Evolutionary conservation across 2,888 invertebrate species (phyloP), one percentile per base, ranked within the genome.

Genomic region (Mellilla xanthometata): DNA sequence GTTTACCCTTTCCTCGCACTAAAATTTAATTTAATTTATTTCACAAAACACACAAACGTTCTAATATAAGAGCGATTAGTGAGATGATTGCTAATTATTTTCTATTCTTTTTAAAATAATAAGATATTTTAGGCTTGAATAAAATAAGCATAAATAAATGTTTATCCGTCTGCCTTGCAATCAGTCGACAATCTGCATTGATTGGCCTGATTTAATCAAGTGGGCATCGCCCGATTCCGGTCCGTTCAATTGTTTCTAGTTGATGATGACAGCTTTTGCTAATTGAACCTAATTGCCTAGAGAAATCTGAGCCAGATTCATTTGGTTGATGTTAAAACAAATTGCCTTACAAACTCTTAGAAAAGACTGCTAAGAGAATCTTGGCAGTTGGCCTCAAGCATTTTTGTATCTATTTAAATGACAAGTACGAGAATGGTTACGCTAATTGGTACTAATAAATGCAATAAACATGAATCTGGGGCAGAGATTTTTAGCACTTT

Each of bases 191-290:
- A 41, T 40, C 47, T 42, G 59, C 62, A 62, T 61, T 66, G 68
- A 72, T 83, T 80, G 81, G 74, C 70, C 79, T 75, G 81, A 83
- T 85, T 78, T 82, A 79, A 84, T 81, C 76, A 84, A 82, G 73
- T 74, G 76, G 75, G 62, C 67, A 65, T 65, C 58, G 40, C 61
- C 53, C 59, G 61, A 67, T 68, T 68, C 62, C 54, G 67, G 59
- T 58, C 63, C 64, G 65, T 60, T 58, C 62, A 64, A 61, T 69
- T 63, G 71, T 62, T 62, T 70, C 65, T 67, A 57, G 59, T 52
- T 53, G 52, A 27, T 45, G 47, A 42, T 35, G 39, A 29, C 56
- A 52, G 52, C 30, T 31, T 52, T 29, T 35, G 33, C 47, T 57
- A 53, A 57, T 55, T 55, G 51, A 45, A 60, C 12, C 27, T 35